Percentiles rank a stretch among this genome's conserved stretches.
These are phyloP conservation scores for Sarcophaga subvicina DNA, from an alignment of 2,888 invertebrate species.

Conservation along the genomic window DNA sequence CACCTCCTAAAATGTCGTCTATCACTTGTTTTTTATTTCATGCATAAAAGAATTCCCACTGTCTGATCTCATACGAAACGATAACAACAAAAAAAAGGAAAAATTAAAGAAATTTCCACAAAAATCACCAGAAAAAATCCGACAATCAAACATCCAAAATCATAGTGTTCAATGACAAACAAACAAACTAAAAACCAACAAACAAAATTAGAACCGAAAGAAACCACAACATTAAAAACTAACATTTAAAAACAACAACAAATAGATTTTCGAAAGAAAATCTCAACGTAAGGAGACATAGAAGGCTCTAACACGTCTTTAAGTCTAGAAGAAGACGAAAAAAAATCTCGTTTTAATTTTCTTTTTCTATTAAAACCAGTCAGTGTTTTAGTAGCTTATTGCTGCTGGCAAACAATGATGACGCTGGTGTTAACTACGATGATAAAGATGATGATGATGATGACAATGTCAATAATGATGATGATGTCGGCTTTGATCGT, in stretches of 20 bases:
- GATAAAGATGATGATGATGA: constrained; percentile 8
- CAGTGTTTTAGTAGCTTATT: constrained; percentile 13
- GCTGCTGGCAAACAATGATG: not conserved
- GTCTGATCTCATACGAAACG: constrained; percentile 59
- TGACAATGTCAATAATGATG: constrained; percentile 8
- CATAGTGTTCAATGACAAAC: constrained; percentile 24
- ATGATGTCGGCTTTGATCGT: not conserved
- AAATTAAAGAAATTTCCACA: not conserved
- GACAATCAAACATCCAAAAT: not conserved
- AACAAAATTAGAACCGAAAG: not conserved
- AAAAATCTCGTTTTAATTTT: constrained; percentile 65
- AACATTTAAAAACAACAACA: constrained; percentile 27
- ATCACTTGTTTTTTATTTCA: constrained; percentile 28
- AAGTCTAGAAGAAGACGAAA: constrained; percentile 55
- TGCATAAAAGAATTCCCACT: constrained; percentile 57
- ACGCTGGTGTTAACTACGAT: not conserved
- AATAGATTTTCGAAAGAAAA: constrained; percentile 36
- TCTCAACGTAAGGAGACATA: constrained; percentile 4
- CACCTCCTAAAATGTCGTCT: constrained; percentile 31
- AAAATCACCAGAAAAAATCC: not conserved
- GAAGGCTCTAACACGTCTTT: constrained; percentile 38
- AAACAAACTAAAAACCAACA: not conserved
- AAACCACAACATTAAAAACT: not conserved
- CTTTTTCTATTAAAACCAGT: constrained; percentile 59
- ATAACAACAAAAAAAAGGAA: not conserved